These are phyloP conservation scores for Platyscelio sp. DNA, from an alignment of 2,888 invertebrate species.

Conservation along the genomic window DNA sequence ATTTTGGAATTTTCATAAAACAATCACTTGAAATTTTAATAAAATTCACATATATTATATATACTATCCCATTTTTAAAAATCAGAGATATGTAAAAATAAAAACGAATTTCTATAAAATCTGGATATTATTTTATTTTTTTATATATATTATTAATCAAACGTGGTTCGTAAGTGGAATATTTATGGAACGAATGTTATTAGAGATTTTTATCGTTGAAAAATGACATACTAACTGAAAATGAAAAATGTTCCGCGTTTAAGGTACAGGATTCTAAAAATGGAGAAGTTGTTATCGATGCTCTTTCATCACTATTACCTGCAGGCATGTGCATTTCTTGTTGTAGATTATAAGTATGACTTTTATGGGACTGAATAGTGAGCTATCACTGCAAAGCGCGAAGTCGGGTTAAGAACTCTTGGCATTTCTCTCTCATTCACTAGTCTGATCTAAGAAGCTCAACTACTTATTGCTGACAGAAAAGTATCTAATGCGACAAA, in stretches of 20 bases:
- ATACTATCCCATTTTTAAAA: too few relatives aligned
- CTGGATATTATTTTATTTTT: not conserved
- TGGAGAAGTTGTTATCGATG: slow-evolving; percentile 29
- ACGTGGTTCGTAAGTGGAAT: not conserved
- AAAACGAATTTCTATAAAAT: too few relatives aligned
- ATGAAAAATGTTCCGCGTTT: slow-evolving; percentile 26
- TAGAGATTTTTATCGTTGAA: not conserved
- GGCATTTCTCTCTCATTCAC: slow-evolving; percentile 53
- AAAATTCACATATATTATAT: too few relatives aligned
- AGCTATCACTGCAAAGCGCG: slow-evolving; percentile 23
- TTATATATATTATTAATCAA: not conserved
- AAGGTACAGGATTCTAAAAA: slow-evolving; percentile 18
- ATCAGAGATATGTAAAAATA: too few relatives aligned
- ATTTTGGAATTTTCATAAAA: too few relatives aligned
- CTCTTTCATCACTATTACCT: slow-evolving; percentile 43
- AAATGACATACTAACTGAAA: not conserved
- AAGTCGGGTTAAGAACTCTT: slow-evolving; percentile 51
- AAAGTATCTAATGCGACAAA: not conserved
- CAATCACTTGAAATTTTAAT: too few relatives aligned
- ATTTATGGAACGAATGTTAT: not conserved
- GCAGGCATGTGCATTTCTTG: slow-evolving; percentile 33
- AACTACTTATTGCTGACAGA: not conserved
- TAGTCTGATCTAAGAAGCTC: slow-evolving; percentile 38
- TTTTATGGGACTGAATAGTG: slow-evolving; percentile 37
- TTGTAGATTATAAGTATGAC: slow-evolving; percentile 39